phyloP scores from a whole-genome alignment of 1,140 invertebrate species.

The Scaptomyza hsui region DNA sequence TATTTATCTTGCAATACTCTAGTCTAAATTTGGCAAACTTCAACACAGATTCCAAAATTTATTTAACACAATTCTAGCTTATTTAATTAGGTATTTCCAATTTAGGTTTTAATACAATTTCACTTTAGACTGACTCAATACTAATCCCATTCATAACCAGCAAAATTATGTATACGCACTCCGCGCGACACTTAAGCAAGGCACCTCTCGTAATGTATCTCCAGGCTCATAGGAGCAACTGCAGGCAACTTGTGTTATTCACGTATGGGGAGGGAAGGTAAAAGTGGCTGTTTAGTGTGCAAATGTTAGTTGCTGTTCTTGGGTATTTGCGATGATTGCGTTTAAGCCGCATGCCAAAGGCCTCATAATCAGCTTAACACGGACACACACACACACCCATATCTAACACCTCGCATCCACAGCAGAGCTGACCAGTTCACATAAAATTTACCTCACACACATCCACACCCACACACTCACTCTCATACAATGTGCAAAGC shows the following conservation, averaged over 20 bases:
- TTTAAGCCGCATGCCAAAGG: constrained; percentile 42
- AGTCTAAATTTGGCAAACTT: too few relatives aligned
- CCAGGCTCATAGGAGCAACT: constrained; percentile 4
- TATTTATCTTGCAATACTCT: too few relatives aligned
- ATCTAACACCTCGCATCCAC: constrained; percentile 2
- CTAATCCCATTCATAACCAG: too few relatives aligned
- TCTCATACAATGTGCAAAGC: background rate
- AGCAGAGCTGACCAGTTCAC: background rate
- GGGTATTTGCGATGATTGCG: constrained; percentile 62
- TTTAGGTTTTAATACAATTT: too few relatives aligned
- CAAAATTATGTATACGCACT: constrained; percentile 47
- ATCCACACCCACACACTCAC: background rate
- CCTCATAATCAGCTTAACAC: constrained; percentile 71
- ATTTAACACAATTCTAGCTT: too few relatives aligned
- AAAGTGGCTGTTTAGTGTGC: background rate
- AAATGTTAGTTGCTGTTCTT: background rate
- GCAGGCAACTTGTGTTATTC: constrained; percentile 1
- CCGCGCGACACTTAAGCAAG: constrained; percentile 9
- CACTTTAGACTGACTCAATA: too few relatives aligned
- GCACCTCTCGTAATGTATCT: constrained; percentile 14
- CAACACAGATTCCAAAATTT: too few relatives aligned
- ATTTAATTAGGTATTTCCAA: too few relatives aligned
- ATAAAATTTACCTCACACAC: constrained; percentile 21
- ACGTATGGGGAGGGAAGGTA: background rate
- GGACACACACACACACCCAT: constrained; percentile 17